Conservation (phyloP, 2,113 vertebrate species). For the Bubalus kerabau region DNA sequence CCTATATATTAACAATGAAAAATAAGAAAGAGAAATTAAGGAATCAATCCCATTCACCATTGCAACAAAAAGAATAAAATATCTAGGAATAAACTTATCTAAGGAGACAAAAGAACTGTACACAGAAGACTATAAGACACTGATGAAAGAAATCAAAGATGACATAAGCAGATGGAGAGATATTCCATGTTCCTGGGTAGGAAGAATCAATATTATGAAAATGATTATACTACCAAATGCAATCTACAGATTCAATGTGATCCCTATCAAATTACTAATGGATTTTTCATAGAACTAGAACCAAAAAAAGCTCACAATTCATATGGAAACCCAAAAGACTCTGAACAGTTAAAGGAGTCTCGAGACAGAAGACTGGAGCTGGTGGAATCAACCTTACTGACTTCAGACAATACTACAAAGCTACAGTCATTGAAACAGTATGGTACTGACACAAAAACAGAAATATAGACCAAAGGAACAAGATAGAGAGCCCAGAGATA, state of each 20-base stretch:
- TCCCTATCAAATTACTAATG: background rate
- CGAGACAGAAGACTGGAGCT: background rate
- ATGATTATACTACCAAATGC: background rate
- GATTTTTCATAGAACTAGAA: background rate
- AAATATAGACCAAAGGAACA: background rate
- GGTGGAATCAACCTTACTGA: background rate
- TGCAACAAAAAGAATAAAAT: background rate
- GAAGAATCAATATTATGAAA: background rate
- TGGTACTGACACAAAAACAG: background rate
- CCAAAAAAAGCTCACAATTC: background rate
- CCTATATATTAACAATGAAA: background rate
- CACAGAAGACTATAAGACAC: background rate
- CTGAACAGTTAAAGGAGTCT: background rate
- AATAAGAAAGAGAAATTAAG: background rate
- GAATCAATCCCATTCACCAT: background rate
- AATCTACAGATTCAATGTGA: background rate
- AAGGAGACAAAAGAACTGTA: background rate
- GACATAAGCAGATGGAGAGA: background rate
- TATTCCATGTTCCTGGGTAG: background rate
- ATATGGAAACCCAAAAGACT: background rate
- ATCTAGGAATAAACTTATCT: background rate
- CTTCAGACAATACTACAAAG: background rate
- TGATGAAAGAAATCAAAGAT: background rate
- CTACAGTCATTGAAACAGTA: background rate
- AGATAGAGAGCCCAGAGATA: background rate